Conservation (phyloP, 2,113 vertebrate genomes). For the Pachypanchax playfairii region DNA sequence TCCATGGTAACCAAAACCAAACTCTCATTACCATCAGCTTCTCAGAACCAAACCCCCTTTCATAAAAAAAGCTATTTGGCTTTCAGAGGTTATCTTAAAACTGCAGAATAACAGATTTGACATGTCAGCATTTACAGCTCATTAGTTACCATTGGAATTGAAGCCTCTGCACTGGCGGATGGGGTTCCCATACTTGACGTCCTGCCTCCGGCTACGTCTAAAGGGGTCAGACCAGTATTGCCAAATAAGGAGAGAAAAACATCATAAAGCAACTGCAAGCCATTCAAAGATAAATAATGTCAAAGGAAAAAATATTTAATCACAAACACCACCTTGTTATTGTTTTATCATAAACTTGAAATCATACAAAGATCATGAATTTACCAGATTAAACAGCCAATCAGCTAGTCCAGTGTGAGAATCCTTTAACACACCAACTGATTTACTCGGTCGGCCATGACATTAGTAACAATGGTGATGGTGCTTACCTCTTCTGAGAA, state of each 20-base stretch:
- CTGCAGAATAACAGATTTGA: background rate
- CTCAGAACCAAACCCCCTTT: slow-evolving; percentile 30
- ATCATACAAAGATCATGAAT: background rate
- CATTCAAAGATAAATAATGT: slow-evolving; percentile 58
- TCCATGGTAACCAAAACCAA: slow-evolving; percentile 58
- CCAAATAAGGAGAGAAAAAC: slow-evolving; percentile 71
- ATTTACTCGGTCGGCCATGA: slow-evolving; percentile 30
- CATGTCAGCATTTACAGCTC: background rate
- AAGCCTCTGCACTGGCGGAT: slow-evolving; percentile 85
- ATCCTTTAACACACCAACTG: slow-evolving; percentile 1
- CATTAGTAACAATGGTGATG: slow-evolving; percentile 17
- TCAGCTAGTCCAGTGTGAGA: slow-evolving; percentile 5
- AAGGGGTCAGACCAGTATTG: slow-evolving; percentile 76
- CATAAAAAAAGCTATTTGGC: slow-evolving; percentile 18
- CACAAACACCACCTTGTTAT: slow-evolving; percentile 2
- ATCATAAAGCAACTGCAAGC: slow-evolving; percentile 72
- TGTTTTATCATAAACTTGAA: background rate
- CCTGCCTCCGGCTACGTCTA: slow-evolving; percentile 85
- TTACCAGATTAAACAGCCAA: slow-evolving; percentile 17
- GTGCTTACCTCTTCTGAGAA: slow-evolving; percentile 91
- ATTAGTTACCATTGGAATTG: slow-evolving; percentile 81
- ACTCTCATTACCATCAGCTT: slow-evolving; percentile 42
- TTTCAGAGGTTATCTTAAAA: slow-evolving; percentile 9
- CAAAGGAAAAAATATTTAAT: background rate
- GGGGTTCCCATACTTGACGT: slow-evolving; percentile 86